Percentiles rank a stretch among this genome's conserved stretches.
phyloP scores from a whole-genome alignment of 1,140 invertebrate genomes.

The Hyphantria cunea region DNA sequence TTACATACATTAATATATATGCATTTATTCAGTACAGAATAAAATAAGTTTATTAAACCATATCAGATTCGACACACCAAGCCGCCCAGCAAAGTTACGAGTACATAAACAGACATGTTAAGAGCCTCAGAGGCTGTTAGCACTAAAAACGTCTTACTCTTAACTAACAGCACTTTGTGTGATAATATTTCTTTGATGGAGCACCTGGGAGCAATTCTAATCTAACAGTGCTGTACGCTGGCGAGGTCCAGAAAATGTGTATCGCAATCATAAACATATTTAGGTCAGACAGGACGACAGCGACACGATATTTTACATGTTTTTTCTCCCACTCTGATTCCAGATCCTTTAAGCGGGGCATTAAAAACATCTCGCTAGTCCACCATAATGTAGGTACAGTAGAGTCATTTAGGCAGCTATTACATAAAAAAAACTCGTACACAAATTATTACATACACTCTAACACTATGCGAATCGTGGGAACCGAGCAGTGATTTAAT shows the following conservation, averaged over 20 bases:
- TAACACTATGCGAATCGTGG: no score
- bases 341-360: no score
- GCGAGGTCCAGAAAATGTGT: neutral
- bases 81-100: neutral
- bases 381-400: no score
- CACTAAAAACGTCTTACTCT: slow-evolving; percentile 9
- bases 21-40: no score
- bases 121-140: slow-evolving; percentile 2
- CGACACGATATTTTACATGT: neutral
- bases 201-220: slow-evolving; percentile 32
- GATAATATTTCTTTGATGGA: slow-evolving; percentile 29
- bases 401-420: no score
- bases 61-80: neutral
- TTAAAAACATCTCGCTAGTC: no score
- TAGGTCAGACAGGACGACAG: neutral
- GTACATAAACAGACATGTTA: neutral
- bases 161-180: slow-evolving; percentile 22
- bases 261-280: slow-evolving; percentile 7
- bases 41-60: no score
- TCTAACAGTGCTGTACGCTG: slow-evolving; percentile 13
- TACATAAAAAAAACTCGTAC: no score
- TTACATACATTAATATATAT: no score
- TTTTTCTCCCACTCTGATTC: no score
- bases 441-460: no score
- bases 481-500: no score